phyloP scores from a whole-genome alignment of 2,113 vertebrate species.

The Mirounga angustirostris region DNA sequence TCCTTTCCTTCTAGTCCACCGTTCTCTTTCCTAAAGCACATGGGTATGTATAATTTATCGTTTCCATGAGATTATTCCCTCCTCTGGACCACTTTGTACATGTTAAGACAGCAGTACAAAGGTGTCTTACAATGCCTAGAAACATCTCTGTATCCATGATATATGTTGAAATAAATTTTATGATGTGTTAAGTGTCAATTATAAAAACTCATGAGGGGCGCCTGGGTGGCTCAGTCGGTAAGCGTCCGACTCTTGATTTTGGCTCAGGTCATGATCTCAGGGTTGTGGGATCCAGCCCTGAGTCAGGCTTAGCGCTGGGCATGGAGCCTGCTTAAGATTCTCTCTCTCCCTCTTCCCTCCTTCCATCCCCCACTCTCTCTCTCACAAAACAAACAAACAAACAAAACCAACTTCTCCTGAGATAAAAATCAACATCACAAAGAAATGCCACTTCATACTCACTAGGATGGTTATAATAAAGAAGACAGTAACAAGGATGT shows the following conservation, averaged over 20 bases:
- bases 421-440: not conserved
- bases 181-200: not conserved
- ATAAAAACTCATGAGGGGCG: not conserved
- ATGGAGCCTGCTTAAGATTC: not conserved
- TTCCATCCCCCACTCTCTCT: not conserved
- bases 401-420: not conserved
- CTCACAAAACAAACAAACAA: not conserved
- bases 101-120: not conserved
- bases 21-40: not conserved
- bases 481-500: not conserved
- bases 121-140: not conserved
- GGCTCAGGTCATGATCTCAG: not conserved
- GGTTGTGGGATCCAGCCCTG: not conserved
- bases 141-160: not conserved
- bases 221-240: not conserved
- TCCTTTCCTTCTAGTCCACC: not conserved
- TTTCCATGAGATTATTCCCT: not conserved
- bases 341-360: not conserved
- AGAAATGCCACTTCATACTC: not conserved
- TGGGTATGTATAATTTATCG: not conserved
- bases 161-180: not conserved
- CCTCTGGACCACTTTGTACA: not conserved
- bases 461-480: not conserved
- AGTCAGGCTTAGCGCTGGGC: not conserved
- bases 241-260: not conserved